A percentile compares a stretch with the other conserved stretches of the same genome.
Evolutionary conservation across 2,797 vertebrate species (phyloP).

Genomic region (Cyprinodon diabolis): DNA sequence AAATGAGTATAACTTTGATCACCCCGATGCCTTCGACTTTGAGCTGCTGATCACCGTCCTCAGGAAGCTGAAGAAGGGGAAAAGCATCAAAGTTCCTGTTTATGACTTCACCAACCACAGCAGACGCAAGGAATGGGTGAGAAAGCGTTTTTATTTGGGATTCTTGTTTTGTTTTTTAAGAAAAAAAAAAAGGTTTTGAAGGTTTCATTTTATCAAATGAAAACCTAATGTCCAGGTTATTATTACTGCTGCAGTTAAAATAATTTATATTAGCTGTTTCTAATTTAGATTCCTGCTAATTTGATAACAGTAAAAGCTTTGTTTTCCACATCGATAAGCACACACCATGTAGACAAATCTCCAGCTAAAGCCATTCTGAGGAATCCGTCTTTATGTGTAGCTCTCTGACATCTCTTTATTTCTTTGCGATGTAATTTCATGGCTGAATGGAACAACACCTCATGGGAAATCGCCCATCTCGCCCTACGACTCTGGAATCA

Average conservation of each 20-base stretch:
- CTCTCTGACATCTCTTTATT: constrained; percentile 45
- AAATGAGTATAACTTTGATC: constrained; percentile 92
- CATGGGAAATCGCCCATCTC: constrained; percentile 38
- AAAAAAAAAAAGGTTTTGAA: not conserved
- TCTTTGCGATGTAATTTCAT: constrained; percentile 71
- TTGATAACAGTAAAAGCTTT: constrained; percentile 47
- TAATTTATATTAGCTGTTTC: constrained; percentile 8
- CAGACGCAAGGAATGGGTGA: constrained; percentile 89
- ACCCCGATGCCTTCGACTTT: constrained; percentile 91
- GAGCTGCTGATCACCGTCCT: constrained; percentile 86
- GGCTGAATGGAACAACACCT: constrained; percentile 60
- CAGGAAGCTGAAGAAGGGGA: constrained; percentile 90
- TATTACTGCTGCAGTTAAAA: not conserved
- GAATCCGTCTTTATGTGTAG: constrained; percentile 27
- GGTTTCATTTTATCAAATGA: not conserved
- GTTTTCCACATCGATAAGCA: constrained; percentile 27
- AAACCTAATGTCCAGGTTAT: not conserved
- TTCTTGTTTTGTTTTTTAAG: not conserved
- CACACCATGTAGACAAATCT: not conserved
- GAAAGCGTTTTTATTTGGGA: constrained; percentile 19
- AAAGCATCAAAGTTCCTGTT: constrained; percentile 90
- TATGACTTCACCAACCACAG: constrained; percentile 89
- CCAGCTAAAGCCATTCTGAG: constrained; percentile 7
- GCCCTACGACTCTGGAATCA: constrained; percentile 31
- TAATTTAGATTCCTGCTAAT: constrained; percentile 32